Base-by-base conservation (phyloP, 2,797 vertebrate species). In the Rhodeus uyekii region DNA sequence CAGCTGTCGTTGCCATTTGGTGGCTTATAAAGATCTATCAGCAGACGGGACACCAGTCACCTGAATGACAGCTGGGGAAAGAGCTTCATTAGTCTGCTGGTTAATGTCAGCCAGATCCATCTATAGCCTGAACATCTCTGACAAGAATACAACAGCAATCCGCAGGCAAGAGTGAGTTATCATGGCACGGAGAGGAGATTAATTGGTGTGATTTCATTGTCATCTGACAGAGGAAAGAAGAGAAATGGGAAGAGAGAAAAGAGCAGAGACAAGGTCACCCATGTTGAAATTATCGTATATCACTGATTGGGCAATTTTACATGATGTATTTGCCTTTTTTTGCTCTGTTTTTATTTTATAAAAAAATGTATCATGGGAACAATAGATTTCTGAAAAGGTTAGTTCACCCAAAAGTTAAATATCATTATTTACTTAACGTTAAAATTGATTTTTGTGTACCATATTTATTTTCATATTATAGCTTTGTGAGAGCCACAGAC, bases 191-290 rank as follows among this genome's bases (percentile, higher is more conserved):
- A 89, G 88, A 81, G 87, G 81, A 85, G 87, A 93, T 92, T 91
- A 92, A 93, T 93, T 93, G 92, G 90, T 85, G 75, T 85, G 87
- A 91, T 92, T 91, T 61, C 83, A 90, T 90, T 92, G 90, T 92
- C 91, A 90, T 90, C 89, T 89, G 83, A 84, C 76, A 83, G 80
- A 68, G 42, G 34, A 34, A 18, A 64, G 81, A 71, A 46, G 61
- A 80, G 83, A 88, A 88, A 83, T 80, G 68, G 42, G 86, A 87
- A 85, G 87, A 58, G 82, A 84, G 87, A 85, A 72, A 72, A 61
- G 24, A 50, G 53, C 39, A 38, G 39, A 67, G 72, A 72, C 50
- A 82, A 84, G 63, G 83, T 83, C 81, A 82, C 38, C 72, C 24
- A 81, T 67, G 75, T 60, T 82, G 58, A 73, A 68, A 75, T 79